Evolutionary conservation across 2,113 vertebrate species (phyloP), one percentile per base, ranked within the genome.

Genomic region (Ochotona curzoniae): DNA sequence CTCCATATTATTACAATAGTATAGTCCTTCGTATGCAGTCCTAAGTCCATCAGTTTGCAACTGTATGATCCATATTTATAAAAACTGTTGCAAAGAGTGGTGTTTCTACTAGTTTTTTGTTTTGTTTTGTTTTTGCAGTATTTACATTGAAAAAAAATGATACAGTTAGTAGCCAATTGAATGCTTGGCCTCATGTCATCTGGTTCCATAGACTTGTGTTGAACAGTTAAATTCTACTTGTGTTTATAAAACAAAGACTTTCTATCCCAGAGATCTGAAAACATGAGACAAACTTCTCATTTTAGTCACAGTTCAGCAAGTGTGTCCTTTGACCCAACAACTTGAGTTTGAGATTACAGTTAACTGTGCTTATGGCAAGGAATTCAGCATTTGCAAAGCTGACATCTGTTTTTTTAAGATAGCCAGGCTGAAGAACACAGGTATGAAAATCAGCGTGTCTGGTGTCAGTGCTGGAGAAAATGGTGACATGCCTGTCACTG

Each of bases 171-270:
- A n/a, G 44, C 64, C 35, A 47, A 6, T 87, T 93, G 93, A 89
- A 96, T 89, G 88, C 7, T 88, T 93, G 87, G 69, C 93, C 89
- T 95, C 70, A 30, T 94, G 87, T 97, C 97, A 97, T 97, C 96
- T 97, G 90, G 80, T 96, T 96, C 92, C 96, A 71, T 94, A 70
- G 87, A 89, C 96, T 94, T 49, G 87, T 74, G 86, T 95, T 95
- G 96, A 97, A 97, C 95, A 98, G 89, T 98, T 98, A 93, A 96
- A 93, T 94, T 92, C 93, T 94, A 5, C 94, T 97, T 92, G 73
- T 94, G 94, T 97, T 97, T 96, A 94, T 96, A 67, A 97, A 98
- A 96, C 79, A 97, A 98, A 98, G 93, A 93, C 93, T 96, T 88
- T 96, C 66, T 97, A 95, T 89, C 96, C 87, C 35, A 93, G 96